Base-by-base conservation (phyloP, 1,140 invertebrate species). In the Hypothenemus hampei region DNA sequence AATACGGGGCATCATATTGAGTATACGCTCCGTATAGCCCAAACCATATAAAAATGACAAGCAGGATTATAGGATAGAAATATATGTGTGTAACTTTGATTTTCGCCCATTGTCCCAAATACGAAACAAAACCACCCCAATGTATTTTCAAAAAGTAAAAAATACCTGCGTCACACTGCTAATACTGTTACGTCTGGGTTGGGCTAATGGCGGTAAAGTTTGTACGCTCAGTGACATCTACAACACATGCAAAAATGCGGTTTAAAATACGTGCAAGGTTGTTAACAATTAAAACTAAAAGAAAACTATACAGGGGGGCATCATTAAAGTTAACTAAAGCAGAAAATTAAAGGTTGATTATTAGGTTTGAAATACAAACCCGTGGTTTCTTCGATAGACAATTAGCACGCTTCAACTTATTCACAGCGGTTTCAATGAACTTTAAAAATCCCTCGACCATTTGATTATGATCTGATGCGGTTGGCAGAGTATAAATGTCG, bases 371-470 rank as follows among this genome's bases (percentile, higher is more conserved):
- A 47, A 46, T 49, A 73, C 77, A 74, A 75, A 83, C 81, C 77
- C 78, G 70, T 47, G 77, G 74, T 63, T 86, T 82, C 67, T 82
- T 82, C 31, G 75, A 73, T n/a, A 65, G 55, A 3, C 71, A 77
- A 69, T 78, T 79, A 11, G 84, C 81, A 60, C 88, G 73, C 68
- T 86, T 85, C 65, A 95, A 86, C 75, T 93, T 92, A 74, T 97
- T 97, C 19, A 96, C 79, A 72, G 84, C 85, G 0, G 82, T 81
- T 73, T 97, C 93, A 8, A 93, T 82, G 67, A 95, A 93, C 59
- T 88, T 84, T 4, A 95, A 73, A 71, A 95, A 93, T 5, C 84
- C 84, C 47, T 87, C 79, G 29, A 84, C 78, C 43, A 82, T 69
- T 21, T 71, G 69, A 31, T 82, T 77, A 37, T 87, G 78, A 15